Base-by-base conservation (phyloP, 2,888 invertebrate species). In the Herminia tarsipennalis region DNA sequence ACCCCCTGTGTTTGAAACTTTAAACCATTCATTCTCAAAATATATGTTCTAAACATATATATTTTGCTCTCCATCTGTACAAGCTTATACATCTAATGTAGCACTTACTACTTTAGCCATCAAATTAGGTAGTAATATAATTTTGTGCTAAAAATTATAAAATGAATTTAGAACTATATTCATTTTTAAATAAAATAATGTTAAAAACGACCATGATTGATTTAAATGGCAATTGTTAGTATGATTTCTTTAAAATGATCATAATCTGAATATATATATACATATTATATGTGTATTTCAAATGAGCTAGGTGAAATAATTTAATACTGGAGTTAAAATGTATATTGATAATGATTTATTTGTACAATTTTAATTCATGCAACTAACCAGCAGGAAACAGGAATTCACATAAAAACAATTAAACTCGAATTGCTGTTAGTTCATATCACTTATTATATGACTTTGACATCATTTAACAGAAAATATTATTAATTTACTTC, bases 241-340 rank as follows among this genome's bases (percentile, higher is more conserved):
- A 8, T 28, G 40, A 25, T 41, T 37, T 28, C 9, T 42, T 24
- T 36, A 41, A 32, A 46, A 51, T 38, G 27, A 47, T 14, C n/a
- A n/a, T n/a, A n/a, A n/a, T n/a, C n/a, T n/a, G n/a, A n/a, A n/a
- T n/a, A n/a, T n/a, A n/a, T n/a, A n/a, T n/a, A n/a, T n/a, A n/a
- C n/a, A n/a, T n/a, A n/a, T n/a, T n/a, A 25, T 36, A 35, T 30
- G 21, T 21, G 4, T 37, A 17, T 45, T 46, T 10, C 9, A 27
- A 36, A 64, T 64, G 45, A 51, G 10, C 27, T 38, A 29, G 51
- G 58, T 54, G 43, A 63, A 52, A 49, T 59, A 70, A 59, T 68
- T 68, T 67, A 67, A 70, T 69, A 69, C 68, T 69, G 68, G 53
- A 52, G 57, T 42, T 43, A 49, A 50, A 55, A 56, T 51, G 25